Percentiles rank a stretch among this genome's conserved stretches.
phyloP scores from a whole-genome alignment of 2,113 vertebrate species.

The Periophthalmodon schlosseri region DNA sequence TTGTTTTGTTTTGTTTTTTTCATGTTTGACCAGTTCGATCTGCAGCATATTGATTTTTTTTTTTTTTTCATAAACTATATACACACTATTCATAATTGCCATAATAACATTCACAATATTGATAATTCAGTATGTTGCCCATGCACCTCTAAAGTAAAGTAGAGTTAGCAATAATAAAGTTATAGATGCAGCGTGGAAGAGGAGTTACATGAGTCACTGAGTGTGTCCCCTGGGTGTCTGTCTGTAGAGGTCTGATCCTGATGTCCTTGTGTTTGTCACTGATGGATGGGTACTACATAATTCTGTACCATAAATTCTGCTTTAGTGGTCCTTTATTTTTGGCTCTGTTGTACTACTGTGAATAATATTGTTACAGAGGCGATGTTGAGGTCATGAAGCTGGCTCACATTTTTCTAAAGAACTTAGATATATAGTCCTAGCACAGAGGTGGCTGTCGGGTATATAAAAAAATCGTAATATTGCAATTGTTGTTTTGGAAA shows the following conservation, averaged over 20 bases:
- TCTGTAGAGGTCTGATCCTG: neutral
- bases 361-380: neutral
- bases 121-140: no score
- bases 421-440: neutral
- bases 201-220: neutral
- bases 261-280: constrained; percentile 11
- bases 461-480: no score
- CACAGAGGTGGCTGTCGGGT: no score
- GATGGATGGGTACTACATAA: constrained; percentile 4
- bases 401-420: neutral
- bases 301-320: constrained; percentile 3
- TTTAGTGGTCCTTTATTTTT: constrained; percentile 5
- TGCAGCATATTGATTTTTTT: no score
- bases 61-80: no score
- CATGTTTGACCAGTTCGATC: no score
- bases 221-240: neutral
- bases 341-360: neutral
- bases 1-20: no score
- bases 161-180: neutral
- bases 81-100: no score
- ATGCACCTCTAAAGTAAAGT: neutral
- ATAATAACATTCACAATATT: no score
- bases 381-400: neutral
- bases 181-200: neutral
- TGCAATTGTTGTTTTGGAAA: no score